These are phyloP conservation scores for Caenorhabditis auriculariae DNA, from an alignment of 2,888 invertebrate genomes.

Conservation along the genomic window DNA sequence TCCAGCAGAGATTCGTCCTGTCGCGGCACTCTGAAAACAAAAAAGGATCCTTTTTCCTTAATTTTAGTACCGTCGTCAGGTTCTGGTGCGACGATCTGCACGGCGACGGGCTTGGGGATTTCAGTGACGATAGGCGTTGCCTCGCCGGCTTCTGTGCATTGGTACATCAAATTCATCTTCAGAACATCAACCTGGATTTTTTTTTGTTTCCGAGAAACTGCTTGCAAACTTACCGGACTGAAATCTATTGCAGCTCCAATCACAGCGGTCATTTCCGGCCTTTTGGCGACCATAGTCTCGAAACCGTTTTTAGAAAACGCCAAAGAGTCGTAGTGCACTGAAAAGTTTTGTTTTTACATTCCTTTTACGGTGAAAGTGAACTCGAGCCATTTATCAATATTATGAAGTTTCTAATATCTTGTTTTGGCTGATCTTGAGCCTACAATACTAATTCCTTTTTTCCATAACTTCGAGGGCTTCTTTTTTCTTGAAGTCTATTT, in stretches of 20 bases:
- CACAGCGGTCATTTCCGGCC: conserved; percentile 57
- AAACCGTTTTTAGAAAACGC: conserved; percentile 60
- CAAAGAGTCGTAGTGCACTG: conserved; percentile 61
- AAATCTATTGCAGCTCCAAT: conserved; percentile 62
- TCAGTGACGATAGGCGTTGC: conserved; percentile 6
- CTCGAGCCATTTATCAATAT: too few species aligned
- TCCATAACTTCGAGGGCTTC: too few species aligned
- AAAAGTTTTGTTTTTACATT: background rate
- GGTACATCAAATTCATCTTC: conserved; percentile 63
- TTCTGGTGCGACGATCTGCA: background rate
- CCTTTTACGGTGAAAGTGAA: background rate
- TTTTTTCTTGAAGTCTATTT: too few species aligned
- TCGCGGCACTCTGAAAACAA: conserved; percentile 47
- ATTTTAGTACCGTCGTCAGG: conserved; percentile 13
- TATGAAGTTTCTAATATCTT: too few species aligned
- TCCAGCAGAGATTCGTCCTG: conserved; percentile 58
- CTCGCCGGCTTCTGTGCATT: conserved; percentile 37
- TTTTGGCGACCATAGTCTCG: conserved; percentile 56
- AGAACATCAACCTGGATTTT: conserved; percentile 48
- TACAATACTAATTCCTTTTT: too few species aligned
- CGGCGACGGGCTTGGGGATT: conserved; percentile 3
- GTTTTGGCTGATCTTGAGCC: too few species aligned
- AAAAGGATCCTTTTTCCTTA: conserved; percentile 21
- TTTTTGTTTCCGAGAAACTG: background rate
- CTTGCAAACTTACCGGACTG: conserved; percentile 38